Conservation (phyloP, 2,797 vertebrate species). For the Karalla daura region DNA sequence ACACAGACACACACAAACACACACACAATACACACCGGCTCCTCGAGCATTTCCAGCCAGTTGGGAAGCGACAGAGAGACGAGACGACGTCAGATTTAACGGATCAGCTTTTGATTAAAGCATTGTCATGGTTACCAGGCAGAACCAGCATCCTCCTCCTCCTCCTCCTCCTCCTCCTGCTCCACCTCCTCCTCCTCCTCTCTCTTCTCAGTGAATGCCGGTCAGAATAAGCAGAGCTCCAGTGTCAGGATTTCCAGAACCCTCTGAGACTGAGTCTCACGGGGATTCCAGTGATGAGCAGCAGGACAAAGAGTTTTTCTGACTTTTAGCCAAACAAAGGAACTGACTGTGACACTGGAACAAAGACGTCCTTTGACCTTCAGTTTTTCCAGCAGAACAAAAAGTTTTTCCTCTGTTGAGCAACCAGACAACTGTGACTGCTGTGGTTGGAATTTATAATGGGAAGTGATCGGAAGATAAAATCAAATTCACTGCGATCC, state of each 20-base stretch:
- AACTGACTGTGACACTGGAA: not conserved
- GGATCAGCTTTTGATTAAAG: constrained; percentile 38
- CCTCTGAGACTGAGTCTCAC: constrained; percentile 25
- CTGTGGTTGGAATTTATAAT: no score
- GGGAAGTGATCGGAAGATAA: no score
- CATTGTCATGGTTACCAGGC: constrained; percentile 23
- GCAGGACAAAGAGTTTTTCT: no score
- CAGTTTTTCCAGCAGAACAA: not conserved
- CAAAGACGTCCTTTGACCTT: not conserved
- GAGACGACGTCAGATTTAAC: not conserved
- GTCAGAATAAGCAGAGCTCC: constrained; percentile 53
- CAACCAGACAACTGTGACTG: not conserved
- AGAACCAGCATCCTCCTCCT: constrained; percentile 53
- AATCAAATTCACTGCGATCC: no score
- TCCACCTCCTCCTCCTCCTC: constrained; percentile 16
- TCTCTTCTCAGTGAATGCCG: constrained; percentile 33
- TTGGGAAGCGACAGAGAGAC: constrained; percentile 25
- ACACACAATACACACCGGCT: not conserved
- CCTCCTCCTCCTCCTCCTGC: not conserved
- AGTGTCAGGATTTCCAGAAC: constrained; percentile 17
- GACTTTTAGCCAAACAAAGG: constrained; percentile 9
- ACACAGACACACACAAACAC: no score
- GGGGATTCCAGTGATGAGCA: no score
- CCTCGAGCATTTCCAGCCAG: constrained; percentile 7
- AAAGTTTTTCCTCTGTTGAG: not conserved